Evolutionary conservation across 1,140 invertebrate genomes (phyloP).

Genomic region (Danaus melanippus): DNA sequence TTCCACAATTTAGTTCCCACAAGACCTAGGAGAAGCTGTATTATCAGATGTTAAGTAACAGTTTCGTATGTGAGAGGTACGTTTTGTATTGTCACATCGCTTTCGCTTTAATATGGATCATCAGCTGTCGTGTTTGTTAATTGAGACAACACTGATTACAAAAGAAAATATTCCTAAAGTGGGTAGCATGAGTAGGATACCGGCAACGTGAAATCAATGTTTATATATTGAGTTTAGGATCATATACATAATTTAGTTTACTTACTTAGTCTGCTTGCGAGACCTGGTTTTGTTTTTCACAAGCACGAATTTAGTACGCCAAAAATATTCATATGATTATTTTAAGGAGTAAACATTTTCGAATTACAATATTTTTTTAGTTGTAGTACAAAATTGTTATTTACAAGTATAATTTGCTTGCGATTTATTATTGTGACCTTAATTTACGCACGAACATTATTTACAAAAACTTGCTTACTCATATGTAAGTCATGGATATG

Average conservation of each 20-base stretch:
- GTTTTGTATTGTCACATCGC: slow-evolving; percentile 34
- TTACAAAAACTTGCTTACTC: slow-evolving; percentile 27
- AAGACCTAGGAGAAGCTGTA: slow-evolving; percentile 8
- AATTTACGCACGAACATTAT: slow-evolving; percentile 20
- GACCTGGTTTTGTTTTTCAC: no score
- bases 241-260: no score
- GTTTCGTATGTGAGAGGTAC: slow-evolving; percentile 25
- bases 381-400: slow-evolving; percentile 3
- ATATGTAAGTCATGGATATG: slow-evolving; percentile 29
- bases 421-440: slow-evolving; percentile 19
- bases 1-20: slow-evolving; percentile 4
- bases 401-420: slow-evolving; percentile 7
- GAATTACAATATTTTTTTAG: no score
- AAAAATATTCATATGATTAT: no score
- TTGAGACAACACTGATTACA: slow-evolving; percentile 39
- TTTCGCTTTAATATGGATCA: slow-evolving; percentile 48
- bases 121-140: slow-evolving; percentile 54
- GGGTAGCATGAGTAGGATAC: no score
- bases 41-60: slow-evolving; percentile 38
- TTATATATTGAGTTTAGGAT: no score
- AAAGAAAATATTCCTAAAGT: slow-evolving; percentile 29
- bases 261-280: no score
- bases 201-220: no score
- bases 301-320: no score
- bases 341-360: no score